Conservation (phyloP, 2,797 vertebrate genomes). For the Pelochelys cantorii region DNA sequence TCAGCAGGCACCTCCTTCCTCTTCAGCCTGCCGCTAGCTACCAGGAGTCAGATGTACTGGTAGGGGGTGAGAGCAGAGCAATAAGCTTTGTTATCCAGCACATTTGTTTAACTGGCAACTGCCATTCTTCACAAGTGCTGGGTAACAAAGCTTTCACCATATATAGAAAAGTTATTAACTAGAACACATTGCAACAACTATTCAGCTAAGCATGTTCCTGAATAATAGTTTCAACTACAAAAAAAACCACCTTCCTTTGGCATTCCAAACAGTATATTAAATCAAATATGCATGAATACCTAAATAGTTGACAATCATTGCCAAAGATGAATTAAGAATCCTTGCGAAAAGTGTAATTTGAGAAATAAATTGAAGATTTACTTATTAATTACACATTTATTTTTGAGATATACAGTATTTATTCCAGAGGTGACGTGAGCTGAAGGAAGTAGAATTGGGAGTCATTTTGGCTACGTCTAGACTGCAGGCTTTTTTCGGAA, state of each 20-base stretch:
- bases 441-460: not conserved
- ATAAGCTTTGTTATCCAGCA: no score
- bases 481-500: no score
- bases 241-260: not conserved
- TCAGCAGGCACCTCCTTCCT: no score
- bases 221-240: not conserved
- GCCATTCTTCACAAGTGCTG: no score
- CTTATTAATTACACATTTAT: not conserved
- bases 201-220: not conserved
- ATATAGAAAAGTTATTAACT: not conserved
- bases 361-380: not conserved
- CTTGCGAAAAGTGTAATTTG: not conserved
- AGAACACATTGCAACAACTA: not conserved
- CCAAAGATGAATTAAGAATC: not conserved
- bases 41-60: no score
- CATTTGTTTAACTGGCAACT: no score
- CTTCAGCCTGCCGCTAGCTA: no score
- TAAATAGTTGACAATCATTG: not conserved
- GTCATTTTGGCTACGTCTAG: not conserved
- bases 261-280: not conserved
- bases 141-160: no score
- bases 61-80: no score
- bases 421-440: not conserved
- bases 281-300: not conserved
- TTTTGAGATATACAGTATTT: not conserved